Evolutionary conservation across 2,113 vertebrate genomes (phyloP).

Genomic region (Eretmochelys imbricata): DNA sequence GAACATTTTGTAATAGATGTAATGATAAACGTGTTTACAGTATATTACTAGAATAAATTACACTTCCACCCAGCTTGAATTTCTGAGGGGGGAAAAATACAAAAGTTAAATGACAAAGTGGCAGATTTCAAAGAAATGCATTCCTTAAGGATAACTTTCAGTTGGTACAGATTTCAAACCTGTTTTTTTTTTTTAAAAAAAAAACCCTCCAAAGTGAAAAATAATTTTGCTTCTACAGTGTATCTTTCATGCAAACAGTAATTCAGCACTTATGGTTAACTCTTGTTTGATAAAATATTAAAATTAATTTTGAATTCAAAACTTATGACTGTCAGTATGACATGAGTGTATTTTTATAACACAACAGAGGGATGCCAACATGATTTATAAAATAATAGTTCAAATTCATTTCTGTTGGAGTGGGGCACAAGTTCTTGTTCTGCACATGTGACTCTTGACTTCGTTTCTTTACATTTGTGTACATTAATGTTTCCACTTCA

Average conservation of each 20-base stretch:
- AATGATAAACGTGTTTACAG: not conserved
- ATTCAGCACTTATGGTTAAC: not conserved
- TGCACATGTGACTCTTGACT: not conserved
- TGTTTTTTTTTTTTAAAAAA: not conserved
- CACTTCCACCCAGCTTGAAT: not conserved
- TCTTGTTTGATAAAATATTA: not conserved
- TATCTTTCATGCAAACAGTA: not conserved
- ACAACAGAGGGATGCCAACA: not conserved
- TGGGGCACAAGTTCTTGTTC: not conserved
- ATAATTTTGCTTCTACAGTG: not conserved
- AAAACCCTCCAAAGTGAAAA: not conserved
- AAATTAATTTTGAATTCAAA: not conserved
- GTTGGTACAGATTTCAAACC: not conserved
- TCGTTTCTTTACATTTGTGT: not conserved
- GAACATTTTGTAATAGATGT: not conserved
- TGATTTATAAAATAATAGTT: not conserved
- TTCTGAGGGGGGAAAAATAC: not conserved
- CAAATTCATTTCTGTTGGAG: not conserved
- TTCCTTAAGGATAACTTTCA: too few relatives aligned
- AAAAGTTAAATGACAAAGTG: not conserved
- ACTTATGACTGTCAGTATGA: not conserved
- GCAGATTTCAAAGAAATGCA: not conserved
- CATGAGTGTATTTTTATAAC: not conserved
- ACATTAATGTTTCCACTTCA: not conserved
- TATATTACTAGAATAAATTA: not conserved